These are phyloP conservation scores for Parnassius apollo DNA, from an alignment of 2,888 invertebrate genomes.

Conservation along the genomic window DNA sequence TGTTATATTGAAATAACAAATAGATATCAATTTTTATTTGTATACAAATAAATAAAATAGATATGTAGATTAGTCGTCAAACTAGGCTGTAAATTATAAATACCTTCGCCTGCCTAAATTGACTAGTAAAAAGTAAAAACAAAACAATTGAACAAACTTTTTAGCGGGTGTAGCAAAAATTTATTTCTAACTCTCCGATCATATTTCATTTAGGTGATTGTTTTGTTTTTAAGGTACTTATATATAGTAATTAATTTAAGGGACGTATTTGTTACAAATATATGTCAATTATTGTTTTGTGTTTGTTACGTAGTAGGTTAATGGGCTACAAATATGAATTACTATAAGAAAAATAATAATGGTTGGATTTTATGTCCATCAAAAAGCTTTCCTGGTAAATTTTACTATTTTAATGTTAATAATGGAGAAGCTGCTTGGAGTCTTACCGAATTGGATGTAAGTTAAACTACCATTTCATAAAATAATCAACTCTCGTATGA, in stretches of 20 bases:
- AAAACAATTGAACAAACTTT: neutral
- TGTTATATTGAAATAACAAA: no score
- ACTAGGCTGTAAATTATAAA: no score
- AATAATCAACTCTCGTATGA: neutral
- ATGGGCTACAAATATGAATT: constrained; percentile 6
- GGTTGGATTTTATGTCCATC: constrained; percentile 63
- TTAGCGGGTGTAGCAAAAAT: constrained; percentile 20
- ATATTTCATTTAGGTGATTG: neutral
- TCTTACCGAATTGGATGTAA: constrained; percentile 50
- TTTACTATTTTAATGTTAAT: constrained; percentile 61
- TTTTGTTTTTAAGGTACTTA: no score
- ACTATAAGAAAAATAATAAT: constrained; percentile 34
- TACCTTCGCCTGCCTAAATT: no score
- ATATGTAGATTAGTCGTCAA: no score
- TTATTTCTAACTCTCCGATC: neutral
- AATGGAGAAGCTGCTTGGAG: constrained; percentile 60
- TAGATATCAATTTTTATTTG: no score
- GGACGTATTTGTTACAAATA: no score
- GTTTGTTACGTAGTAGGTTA: no score
- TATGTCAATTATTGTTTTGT: no score
- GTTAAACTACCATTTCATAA: constrained; percentile 20
- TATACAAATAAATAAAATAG: no score
- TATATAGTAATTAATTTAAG: no score
- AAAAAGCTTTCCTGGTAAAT: constrained; percentile 60
- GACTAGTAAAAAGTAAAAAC: no score